Percentiles rank a stretch among this genome's conserved stretches.
Evolutionary conservation across 2,888 invertebrate species (phyloP).

Genomic region (Synergus laeviventris): DNA sequence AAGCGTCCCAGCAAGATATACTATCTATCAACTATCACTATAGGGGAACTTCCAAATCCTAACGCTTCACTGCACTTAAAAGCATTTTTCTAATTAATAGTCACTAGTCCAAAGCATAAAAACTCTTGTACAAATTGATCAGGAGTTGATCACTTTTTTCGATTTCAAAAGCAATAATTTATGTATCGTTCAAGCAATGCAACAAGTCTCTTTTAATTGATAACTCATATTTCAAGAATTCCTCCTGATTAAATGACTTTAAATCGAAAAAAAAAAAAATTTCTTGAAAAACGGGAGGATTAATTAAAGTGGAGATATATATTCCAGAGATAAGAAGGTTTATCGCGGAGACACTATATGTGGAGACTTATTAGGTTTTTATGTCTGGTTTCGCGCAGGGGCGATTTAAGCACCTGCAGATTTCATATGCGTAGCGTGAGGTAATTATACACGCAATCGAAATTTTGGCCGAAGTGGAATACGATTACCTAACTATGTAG

Average conservation of each 20-base stretch:
- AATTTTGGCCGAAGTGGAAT: not conserved
- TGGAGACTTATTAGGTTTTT: conserved; percentile 10
- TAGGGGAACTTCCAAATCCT: conserved; percentile 15
- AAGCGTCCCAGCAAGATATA: conserved; percentile 18
- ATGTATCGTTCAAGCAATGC: not conserved
- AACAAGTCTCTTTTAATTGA: not conserved
- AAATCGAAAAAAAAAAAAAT: not conserved
- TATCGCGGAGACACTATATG: not conserved
- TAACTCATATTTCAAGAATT: not conserved
- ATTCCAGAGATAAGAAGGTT: conserved; percentile 11
- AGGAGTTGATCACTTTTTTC: too few relatives aligned
- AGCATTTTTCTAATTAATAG: not conserved
- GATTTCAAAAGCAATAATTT: not conserved
- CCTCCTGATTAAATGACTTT: not conserved
- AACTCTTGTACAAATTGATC: too few relatives aligned
- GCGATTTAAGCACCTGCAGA: conserved; percentile 12
- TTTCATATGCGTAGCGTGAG: conserved; percentile 9
- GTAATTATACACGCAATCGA: conserved; percentile 21
- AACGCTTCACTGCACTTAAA: not conserved
- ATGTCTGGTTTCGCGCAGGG: conserved; percentile 1
- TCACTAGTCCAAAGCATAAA: too few relatives aligned
- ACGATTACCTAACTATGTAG: conserved; percentile 1
- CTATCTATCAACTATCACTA: not conserved
- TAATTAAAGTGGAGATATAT: conserved; percentile 20
- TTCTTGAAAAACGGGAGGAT: not conserved